Evolutionary conservation across 2,888 invertebrate genomes (phyloP).

Genomic region (Synergus japonicus): DNA sequence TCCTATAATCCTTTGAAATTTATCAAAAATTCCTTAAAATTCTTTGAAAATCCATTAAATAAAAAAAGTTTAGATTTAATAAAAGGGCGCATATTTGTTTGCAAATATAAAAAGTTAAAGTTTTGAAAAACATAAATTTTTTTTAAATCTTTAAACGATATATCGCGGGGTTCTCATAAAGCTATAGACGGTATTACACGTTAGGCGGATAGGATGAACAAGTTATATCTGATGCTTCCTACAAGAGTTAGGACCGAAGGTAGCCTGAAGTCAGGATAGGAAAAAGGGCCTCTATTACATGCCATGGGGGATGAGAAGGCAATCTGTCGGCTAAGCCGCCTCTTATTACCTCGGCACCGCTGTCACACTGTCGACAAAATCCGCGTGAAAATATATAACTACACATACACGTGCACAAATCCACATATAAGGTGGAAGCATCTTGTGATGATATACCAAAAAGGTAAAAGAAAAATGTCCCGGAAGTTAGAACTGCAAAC

Average conservation of each 20-base stretch:
- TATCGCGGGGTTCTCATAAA: too few relatives aligned
- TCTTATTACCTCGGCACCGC: conserved; percentile 70
- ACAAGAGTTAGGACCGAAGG: conserved; percentile 55
- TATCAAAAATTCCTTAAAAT: too few relatives aligned
- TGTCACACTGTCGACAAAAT: conserved; percentile 59
- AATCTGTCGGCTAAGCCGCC: conserved; percentile 72
- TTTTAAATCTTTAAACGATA: background rate
- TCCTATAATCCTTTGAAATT: too few relatives aligned
- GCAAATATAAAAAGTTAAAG: too few relatives aligned
- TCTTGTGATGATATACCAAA: background rate
- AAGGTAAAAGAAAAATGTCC: background rate
- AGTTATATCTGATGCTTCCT: conserved; percentile 34
- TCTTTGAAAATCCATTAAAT: too few relatives aligned
- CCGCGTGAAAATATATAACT: conserved; percentile 63
- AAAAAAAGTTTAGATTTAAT: too few relatives aligned
- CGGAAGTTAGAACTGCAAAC: too few relatives aligned
- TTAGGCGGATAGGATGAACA: background rate
- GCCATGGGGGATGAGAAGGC: conserved; percentile 58
- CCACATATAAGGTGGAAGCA: too few relatives aligned
- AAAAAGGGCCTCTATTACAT: conserved; percentile 47
- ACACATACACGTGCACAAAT: background rate
- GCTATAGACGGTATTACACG: background rate
- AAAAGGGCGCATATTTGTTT: too few relatives aligned
- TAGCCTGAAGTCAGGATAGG: conserved; percentile 52
- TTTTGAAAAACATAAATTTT: background rate